phyloP scores from a whole-genome alignment of 1,140 invertebrate species.

The Cydia pomonella region DNA sequence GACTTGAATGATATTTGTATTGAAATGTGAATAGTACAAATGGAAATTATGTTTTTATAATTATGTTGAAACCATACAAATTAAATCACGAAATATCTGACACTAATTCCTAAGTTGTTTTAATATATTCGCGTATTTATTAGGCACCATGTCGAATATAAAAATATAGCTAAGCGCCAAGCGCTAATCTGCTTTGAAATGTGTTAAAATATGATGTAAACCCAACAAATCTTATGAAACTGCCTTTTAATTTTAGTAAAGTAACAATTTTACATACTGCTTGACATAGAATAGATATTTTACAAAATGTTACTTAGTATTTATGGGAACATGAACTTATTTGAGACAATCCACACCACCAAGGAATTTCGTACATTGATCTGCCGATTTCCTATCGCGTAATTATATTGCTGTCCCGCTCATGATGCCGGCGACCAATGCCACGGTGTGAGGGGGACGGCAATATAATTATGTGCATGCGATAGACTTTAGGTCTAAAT shows the following conservation, averaged over 20 bases:
- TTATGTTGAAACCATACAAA: neutral
- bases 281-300: slow-evolving; percentile 32
- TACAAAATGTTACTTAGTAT: slow-evolving; percentile 8
- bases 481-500: too few relatives aligned
- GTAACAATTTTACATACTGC: slow-evolving; percentile 14
- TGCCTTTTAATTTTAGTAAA: slow-evolving; percentile 29
- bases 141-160: neutral
- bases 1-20: neutral
- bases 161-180: neutral
- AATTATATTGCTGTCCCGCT: too few relatives aligned
- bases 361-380: neutral
- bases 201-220: slow-evolving; percentile 2
- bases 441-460: too few relatives aligned
- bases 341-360: neutral
- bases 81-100: neutral
- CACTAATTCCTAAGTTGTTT: neutral
- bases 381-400: too few relatives aligned
- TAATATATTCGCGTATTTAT: neutral
- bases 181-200: neutral
- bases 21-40: slow-evolving; percentile 12
- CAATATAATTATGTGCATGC: too few relatives aligned
- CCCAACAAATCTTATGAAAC: slow-evolving; percentile 25
- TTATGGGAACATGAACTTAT: neutral
- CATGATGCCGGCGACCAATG: too few relatives aligned
- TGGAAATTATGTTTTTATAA: neutral